A percentile compares a stretch with the other conserved stretches of the same genome.
These are phyloP conservation scores for Ahaetulla prasina DNA, from an alignment of 2,113 vertebrate genomes.

Conservation along the genomic window DNA sequence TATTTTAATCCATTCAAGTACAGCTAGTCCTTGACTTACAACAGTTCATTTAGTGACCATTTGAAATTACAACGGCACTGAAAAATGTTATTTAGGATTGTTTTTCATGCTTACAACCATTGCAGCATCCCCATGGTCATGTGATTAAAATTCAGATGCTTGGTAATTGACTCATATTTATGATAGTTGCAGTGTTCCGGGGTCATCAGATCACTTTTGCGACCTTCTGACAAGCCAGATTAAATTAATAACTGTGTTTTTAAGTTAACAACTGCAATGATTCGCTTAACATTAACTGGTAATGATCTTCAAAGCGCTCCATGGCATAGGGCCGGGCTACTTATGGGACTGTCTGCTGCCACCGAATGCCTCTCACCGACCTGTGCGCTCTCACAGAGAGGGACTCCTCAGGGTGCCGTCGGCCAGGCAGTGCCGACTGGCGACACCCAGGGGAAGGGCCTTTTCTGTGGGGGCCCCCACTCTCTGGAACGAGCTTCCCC, in stretches of 20 bases:
- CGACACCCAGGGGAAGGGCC: too few relatives aligned
- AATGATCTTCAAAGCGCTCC: too few relatives aligned
- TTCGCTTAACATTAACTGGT: too few relatives aligned
- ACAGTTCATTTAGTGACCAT: background rate
- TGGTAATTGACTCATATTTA: background rate
- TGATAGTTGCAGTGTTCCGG: background rate
- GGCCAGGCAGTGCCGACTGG: too few relatives aligned
- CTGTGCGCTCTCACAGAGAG: too few relatives aligned
- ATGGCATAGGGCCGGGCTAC: too few relatives aligned
- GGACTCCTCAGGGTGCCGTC: too few relatives aligned
- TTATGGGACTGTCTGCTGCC: too few relatives aligned
- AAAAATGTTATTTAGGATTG: background rate
- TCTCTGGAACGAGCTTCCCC: too few relatives aligned
- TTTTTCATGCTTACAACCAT: background rate
- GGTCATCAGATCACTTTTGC: background rate
- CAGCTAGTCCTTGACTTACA: background rate
- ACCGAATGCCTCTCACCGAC: too few relatives aligned
- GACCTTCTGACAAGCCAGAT: background rate
- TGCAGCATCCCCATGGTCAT: background rate
- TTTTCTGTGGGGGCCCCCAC: too few relatives aligned
- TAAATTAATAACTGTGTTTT: background rate
- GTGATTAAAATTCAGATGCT: background rate
- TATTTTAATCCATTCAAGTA: background rate
- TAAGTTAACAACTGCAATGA: background rate
- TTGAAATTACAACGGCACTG: background rate